Evolutionary conservation across 2,888 invertebrate species (phyloP), one percentile per base, ranked within the genome.

Genomic region (Heliothis peltigera): DNA sequence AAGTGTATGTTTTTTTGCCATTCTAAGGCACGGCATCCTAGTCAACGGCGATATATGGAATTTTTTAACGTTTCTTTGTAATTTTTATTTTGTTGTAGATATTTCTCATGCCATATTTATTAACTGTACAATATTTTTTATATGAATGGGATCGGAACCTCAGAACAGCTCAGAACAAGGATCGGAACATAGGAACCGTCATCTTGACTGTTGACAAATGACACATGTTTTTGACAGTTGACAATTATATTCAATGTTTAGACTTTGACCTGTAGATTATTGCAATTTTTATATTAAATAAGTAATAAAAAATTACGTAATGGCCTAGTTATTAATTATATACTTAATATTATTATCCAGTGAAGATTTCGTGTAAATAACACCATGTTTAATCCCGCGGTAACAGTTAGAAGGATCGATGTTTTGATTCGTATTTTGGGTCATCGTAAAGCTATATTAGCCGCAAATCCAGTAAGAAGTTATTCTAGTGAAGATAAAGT

Each of bases 401-500:
- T 90, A 19, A 94, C 92, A 1, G 91, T 94, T 48, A 80, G 91
- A 83, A 88, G 95, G 67, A 93, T 95, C 72, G 93, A 95, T 91
- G 94, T 95, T 88, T 90, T 95, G 87, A 92, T 94, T 74, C 92
- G 95, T 80, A 95, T 95, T 88, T 89, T 95, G 71, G 88, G 89
- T 49, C 88, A 90, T 52, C 89, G 92, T 64, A 93, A 93, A 83
- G 80, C 84, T 21, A 89, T 92, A 80, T 78, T 94, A 73, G 73
- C 83, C 5, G 84, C 89, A n/a, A 95, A 95, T 81, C 78, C 80
- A 74, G 91, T 95, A 10, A 87, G 95, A 76, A 91, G 90, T 6
- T 95, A 91, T 78, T 90, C 95, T 51, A 93, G 92, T 69, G 90
- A 93, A 63, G 95, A 95, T 77, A 95, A 94, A 88, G 96, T 98